These are phyloP conservation scores for Sarcophaga variegata DNA, from an alignment of 2,888 invertebrate species.

Conservation along the genomic window DNA sequence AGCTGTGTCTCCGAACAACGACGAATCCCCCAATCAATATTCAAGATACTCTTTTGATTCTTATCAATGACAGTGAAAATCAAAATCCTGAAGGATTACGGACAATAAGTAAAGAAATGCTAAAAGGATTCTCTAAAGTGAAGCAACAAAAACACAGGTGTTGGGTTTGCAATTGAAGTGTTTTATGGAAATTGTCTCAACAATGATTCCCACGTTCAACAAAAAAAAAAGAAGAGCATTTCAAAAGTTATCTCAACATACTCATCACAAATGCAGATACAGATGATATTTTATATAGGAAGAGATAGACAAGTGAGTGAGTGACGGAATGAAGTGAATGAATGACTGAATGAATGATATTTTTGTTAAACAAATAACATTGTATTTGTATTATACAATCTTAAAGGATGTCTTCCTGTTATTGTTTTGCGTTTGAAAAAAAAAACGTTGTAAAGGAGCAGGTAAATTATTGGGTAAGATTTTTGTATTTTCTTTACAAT, in stretches of 20 bases:
- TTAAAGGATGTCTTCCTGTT: constrained; percentile 10
- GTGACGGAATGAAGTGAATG: not conserved
- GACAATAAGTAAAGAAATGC: not conserved
- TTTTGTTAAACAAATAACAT: no score
- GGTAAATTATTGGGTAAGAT: constrained; percentile 7
- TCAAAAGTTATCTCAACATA: constrained; percentile 20
- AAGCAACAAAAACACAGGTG: constrained; percentile 49
- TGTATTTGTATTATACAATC: constrained; percentile 30
- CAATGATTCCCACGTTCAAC: constrained; percentile 39
- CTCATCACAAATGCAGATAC: constrained; percentile 18
- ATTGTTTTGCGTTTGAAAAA: not conserved
- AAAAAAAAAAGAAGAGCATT: not conserved
- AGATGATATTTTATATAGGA: not conserved
- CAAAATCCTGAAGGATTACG: constrained; percentile 40
- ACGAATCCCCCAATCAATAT: constrained; percentile 41
- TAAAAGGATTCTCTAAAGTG: constrained; percentile 44
- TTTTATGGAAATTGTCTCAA: constrained; percentile 43
- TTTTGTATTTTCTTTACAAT: not conserved
- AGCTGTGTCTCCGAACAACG: constrained; percentile 21
- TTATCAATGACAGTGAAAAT: constrained; percentile 56
- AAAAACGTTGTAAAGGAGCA: constrained; percentile 17
- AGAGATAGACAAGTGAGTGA: not conserved
- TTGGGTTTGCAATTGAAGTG: not conserved
- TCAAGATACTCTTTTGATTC: constrained; percentile 32
- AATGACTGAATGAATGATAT: no score